Evolutionary conservation across 2,113 vertebrate species (phyloP), one percentile per base, ranked within the genome.

Genomic region (Amazona vittata): DNA sequence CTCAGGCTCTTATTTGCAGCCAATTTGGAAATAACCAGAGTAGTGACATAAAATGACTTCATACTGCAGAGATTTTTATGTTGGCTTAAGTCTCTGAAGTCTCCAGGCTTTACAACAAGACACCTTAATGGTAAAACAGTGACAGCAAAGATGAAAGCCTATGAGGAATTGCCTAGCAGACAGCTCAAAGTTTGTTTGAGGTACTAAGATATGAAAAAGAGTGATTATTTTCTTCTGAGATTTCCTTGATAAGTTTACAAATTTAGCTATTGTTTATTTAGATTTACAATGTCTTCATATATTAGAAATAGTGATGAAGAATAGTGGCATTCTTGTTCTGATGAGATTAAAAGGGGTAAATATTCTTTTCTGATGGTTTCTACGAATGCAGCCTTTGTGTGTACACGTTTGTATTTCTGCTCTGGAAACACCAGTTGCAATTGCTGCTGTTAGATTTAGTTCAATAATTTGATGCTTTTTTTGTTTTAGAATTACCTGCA

Each of bases 41-140:
- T 79, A 62, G 65, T 73, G 89, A 89, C 77, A 96, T 85, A 79
- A 94, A 97, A 95, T 91, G 92, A 89, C 83, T 96, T 95, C 70
- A 87, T 94, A 68, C 65, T 85, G 91, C 86, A 83, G 81, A 89
- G 81, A 29, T 71, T 95, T 95, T 96, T 96, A 91, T 89, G 91
- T 76, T 85, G 92, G 78, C 26, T 86, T 76, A 96, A 95, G 33
- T 52, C 65, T 90, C 92, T 83, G 57, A 93, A 94, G 81, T 95
- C 93, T 93, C 92, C 37, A 35, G 57, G 84, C 85, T 97, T 96
- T 94, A 79, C 82, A 84, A 52, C 44, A 71, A 11, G 77, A 73
- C 35, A 44, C 44, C 76, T 87, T 65, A 94, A 65, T 93, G 77
- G 31, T 85, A 81, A 85, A 94, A 44, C 25, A 55, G 67, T 69